These are phyloP conservation scores for Fregetta grallaria DNA, from an alignment of 2,113 vertebrate species.

Conservation along the genomic window DNA sequence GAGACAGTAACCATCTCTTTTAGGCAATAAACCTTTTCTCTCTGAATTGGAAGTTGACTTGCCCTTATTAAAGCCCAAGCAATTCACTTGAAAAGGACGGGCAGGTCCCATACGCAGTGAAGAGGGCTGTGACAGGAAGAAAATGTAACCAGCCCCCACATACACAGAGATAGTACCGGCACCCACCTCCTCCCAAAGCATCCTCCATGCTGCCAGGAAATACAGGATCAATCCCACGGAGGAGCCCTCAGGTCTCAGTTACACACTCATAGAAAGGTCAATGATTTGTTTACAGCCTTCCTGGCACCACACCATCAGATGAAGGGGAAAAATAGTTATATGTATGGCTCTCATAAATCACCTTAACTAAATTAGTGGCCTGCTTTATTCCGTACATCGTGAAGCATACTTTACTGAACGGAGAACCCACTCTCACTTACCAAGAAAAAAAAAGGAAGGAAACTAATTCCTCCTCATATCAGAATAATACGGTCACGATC, in stretches of 20 bases:
- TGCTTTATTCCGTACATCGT: background rate
- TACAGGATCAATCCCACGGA: background rate
- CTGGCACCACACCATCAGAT: background rate
- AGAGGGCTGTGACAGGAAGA: background rate
- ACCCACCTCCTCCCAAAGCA: background rate
- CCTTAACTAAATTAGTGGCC: background rate
- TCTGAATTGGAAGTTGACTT: background rate
- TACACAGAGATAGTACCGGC: rapidly evolving
- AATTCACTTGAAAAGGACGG: background rate
- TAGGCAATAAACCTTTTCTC: background rate
- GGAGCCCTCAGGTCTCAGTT: background rate
- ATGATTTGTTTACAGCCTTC: conserved; percentile 48
- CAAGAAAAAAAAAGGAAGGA: background rate
- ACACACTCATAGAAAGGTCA: background rate
- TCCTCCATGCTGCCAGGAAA: background rate
- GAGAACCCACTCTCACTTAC: background rate
- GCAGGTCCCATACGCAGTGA: rapidly evolving
- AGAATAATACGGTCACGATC: background rate
- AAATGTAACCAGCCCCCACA: rapidly evolving
- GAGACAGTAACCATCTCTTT: background rate
- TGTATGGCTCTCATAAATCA: conserved; percentile 15
- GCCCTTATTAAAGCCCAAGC: background rate
- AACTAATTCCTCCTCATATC: background rate
- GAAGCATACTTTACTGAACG: background rate
- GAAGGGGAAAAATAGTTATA: background rate